Conservation (phyloP, 2,113 vertebrate genomes). For the Piaya cayana region DNA sequence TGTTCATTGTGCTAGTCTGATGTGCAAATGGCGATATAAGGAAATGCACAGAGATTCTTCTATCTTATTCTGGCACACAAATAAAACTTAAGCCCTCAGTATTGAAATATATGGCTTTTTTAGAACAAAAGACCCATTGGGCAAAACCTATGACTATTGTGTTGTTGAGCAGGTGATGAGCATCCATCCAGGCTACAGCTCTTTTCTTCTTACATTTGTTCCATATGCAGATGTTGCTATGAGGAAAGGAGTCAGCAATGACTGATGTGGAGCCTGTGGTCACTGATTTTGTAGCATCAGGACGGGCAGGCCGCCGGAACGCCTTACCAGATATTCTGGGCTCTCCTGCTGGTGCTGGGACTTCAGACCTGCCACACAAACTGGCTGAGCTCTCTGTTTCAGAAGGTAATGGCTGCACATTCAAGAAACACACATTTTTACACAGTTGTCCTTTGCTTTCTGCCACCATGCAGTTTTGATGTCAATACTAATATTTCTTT, state of each 20-base stretch:
- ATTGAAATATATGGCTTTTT: neutral
- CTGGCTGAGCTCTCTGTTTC: slow-evolving; percentile 79
- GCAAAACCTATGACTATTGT: neutral
- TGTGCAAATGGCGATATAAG: neutral
- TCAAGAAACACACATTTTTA: neutral
- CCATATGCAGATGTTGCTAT: slow-evolving; percentile 80
- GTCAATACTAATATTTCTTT: neutral
- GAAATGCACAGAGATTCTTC: neutral
- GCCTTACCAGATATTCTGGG: slow-evolving; percentile 87
- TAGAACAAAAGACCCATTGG: neutral
- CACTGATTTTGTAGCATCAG: slow-evolving; percentile 84
- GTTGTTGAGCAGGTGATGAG: neutral
- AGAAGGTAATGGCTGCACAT: slow-evolving; percentile 75
- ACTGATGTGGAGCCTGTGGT: slow-evolving; percentile 88
- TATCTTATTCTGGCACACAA: neutral
- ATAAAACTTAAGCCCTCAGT: neutral
- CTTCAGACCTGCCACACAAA: slow-evolving; percentile 80
- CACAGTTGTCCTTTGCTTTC: neutral
- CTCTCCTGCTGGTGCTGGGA: slow-evolving; percentile 69
- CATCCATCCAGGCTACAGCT: neutral
- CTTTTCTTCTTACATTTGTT: slow-evolving; percentile 8
- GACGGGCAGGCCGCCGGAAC: slow-evolving; percentile 85
- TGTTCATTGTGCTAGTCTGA: neutral
- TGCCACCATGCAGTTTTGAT: neutral
- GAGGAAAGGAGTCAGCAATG: slow-evolving; percentile 83